Conservation (phyloP, 2,797 vertebrate genomes). For the Paguma larvata region DNA sequence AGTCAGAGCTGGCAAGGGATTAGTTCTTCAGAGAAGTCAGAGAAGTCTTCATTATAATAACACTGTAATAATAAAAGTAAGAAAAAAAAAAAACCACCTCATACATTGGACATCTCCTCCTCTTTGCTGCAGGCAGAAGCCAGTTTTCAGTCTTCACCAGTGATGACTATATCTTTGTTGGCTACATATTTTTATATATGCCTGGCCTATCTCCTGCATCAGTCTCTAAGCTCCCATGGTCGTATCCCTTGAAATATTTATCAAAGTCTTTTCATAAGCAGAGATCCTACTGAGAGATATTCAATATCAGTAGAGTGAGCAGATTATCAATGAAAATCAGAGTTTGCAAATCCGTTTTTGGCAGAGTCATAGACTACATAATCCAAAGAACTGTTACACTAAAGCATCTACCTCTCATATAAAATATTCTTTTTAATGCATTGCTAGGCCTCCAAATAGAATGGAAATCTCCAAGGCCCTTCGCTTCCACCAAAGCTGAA, state of each 20-base stretch:
- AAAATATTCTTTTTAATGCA: conserved; percentile 11
- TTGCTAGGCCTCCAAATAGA: neutral
- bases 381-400: neutral
- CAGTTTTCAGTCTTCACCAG: neutral
- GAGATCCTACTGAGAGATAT: conserved; percentile 46
- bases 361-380: neutral
- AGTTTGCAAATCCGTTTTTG: conserved; percentile 52
- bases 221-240: conserved; percentile 22
- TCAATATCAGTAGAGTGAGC: conserved; percentile 61
- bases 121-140: neutral
- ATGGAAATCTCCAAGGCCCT: neutral
- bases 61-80: neutral
- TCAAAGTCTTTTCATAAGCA: conserved; percentile 70
- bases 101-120: neutral
- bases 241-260: conserved; percentile 71
- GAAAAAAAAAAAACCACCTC: neutral
- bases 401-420: neutral
- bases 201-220: conserved; percentile 39
- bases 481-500: neutral
- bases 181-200: neutral
- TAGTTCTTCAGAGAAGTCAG: neutral
- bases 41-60: neutral
- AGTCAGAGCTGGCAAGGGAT: neutral
- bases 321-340: conserved; percentile 76
- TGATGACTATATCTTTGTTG: conserved; percentile 22